Evolutionary conservation across 2,113 vertebrate species (phyloP).

Genomic region (Atractosteus spatula): DNA sequence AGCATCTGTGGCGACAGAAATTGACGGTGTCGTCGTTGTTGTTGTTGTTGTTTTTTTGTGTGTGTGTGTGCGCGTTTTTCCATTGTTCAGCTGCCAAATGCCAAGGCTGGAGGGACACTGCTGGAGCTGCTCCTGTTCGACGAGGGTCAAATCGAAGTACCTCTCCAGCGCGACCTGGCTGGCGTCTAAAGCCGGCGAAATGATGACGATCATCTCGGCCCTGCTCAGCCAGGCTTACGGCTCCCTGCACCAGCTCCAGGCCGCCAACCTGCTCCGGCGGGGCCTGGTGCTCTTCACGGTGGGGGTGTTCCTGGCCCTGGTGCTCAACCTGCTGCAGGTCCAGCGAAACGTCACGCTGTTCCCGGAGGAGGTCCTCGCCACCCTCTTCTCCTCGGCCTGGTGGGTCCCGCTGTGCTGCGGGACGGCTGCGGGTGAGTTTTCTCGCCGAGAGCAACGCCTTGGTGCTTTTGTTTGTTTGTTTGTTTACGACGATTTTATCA

Average conservation of each 20-base stretch:
- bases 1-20: too few relatives aligned
- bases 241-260: constrained; percentile 63
- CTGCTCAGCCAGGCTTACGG: constrained; percentile 57
- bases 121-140: constrained; percentile 78
- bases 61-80: background rate
- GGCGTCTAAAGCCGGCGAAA: constrained; percentile 69
- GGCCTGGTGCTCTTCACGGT: constrained; percentile 90
- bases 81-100: constrained; percentile 64
- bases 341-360: constrained; percentile 89
- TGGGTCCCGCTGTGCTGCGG: constrained; percentile 96
- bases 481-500: too few relatives aligned
- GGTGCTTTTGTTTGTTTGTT: too few relatives aligned
- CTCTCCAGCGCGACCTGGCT: constrained; percentile 55
- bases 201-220: constrained; percentile 70
- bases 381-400: constrained; percentile 92
- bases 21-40: too few relatives aligned
- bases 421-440: constrained; percentile 86
- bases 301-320: constrained; percentile 86
- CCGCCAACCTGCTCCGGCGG: constrained; percentile 78
- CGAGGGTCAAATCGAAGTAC: constrained; percentile 52
- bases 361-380: constrained; percentile 87
- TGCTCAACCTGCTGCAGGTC: constrained; percentile 93
- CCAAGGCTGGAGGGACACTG: constrained; percentile 75
- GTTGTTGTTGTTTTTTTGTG: too few relatives aligned
- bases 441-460: background rate